Base-by-base conservation (phyloP, 2,888 invertebrate species). In the Melitaea athalia region DNA sequence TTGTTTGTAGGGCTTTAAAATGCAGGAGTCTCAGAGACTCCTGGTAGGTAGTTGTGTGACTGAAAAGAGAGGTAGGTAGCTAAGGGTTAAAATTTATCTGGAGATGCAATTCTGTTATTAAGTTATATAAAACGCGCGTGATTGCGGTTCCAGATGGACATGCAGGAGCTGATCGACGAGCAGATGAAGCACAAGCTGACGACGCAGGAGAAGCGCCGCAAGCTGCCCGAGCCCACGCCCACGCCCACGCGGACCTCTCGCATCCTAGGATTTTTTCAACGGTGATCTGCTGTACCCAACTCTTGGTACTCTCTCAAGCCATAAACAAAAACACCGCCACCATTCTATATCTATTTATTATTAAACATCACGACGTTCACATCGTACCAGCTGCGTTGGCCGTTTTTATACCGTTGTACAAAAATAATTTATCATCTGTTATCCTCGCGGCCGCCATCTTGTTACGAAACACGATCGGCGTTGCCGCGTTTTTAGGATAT, bases 81-180 rank as follows among this genome's bases (percentile, higher is more conserved):
- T n/a, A n/a, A n/a, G n/a, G n/a, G n/a, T n/a, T n/a, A n/a, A n/a
- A n/a, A n/a, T n/a, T n/a, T n/a, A n/a, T n/a, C n/a, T n/a, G n/a
- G n/a, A n/a, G n/a, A n/a, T n/a, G n/a, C n/a, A n/a, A n/a, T n/a
- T n/a, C n/a, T n/a, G n/a, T n/a, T n/a, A 14, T 14, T 12, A 45
- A 45, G 14, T 14, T 6, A 14, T 45, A 14, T 45, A 5, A 11
- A 45, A 45, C 2, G 11, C 5, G 4, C 45, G 24, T 24, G 0
- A 1, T 45, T 45, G 2, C 11, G 6, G n/a, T 91, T 92, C 7
- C 93, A 98, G 96, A 97, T 98, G 95, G 98, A 98, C 86, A 98
- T 98, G 97, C 98, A 98, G 81, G 96, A 97, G 81, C 92, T 98
- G 55, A 94, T 98, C 70, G 97, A 98, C 78, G 98, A 98, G 80